phyloP scores from a whole-genome alignment of 2,797 vertebrate genomes.

The Chromobotia macracanthus region DNA sequence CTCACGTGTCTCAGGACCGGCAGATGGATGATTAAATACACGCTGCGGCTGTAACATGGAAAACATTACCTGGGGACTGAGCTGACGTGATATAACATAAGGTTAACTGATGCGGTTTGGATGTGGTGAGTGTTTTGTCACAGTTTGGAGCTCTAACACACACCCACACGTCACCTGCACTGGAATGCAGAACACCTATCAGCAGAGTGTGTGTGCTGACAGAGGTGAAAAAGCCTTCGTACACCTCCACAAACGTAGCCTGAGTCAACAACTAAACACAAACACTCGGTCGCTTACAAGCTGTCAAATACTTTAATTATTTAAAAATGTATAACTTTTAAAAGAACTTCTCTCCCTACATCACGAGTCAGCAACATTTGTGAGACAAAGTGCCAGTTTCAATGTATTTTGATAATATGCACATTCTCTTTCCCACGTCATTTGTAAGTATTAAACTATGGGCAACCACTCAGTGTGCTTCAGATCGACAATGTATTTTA shows the following conservation, averaged over 20 bases:
- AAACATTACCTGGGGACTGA: slow-evolving; percentile 51
- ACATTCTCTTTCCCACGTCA: slow-evolving; percentile 66
- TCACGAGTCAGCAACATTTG: too few species aligned
- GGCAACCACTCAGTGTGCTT: too few species aligned
- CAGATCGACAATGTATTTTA: background rate
- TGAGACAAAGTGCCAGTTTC: too few species aligned
- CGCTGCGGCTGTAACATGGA: slow-evolving; percentile 47
- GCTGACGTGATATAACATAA: slow-evolving; percentile 49
- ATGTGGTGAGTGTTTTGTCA: slow-evolving; percentile 39
- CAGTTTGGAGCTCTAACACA: slow-evolving; percentile 42
- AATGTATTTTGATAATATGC: too few species aligned
- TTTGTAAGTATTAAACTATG: too few species aligned
- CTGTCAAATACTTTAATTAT: too few species aligned
- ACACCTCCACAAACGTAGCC: background rate
- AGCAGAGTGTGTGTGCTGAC: too few species aligned
- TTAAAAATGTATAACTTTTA: too few species aligned
- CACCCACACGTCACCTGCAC: background rate
- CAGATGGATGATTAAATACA: slow-evolving; percentile 51
- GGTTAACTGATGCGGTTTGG: slow-evolving; percentile 50
- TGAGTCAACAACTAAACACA: too few species aligned
- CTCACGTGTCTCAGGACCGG: slow-evolving; percentile 15
- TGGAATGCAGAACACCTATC: slow-evolving; percentile 6
- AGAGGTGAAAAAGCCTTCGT: background rate
- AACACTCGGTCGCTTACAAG: too few species aligned
- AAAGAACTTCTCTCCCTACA: too few species aligned